Evolutionary conservation across 2,888 invertebrate genomes (phyloP).

Genomic region (Calameuta pallipes): DNA sequence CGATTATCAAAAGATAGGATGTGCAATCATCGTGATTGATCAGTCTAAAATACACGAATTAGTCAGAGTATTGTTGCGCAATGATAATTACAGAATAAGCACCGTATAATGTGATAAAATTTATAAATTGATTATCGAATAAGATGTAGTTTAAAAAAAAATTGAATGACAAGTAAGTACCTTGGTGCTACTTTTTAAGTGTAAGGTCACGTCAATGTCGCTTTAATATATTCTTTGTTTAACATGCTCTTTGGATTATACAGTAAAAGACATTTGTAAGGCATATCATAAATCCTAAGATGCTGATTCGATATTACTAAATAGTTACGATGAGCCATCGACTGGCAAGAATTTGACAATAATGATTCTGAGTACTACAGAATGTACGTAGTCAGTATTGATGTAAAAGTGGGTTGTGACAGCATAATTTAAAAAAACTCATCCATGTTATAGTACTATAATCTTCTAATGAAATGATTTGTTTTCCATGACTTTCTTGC

Average conservation of each 20-base stretch:
- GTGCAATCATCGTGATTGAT: neutral
- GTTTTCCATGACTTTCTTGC: neutral
- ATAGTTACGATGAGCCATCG: neutral
- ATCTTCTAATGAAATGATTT: neutral
- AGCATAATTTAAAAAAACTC: neutral
- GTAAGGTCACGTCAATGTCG: neutral
- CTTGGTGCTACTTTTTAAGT: neutral
- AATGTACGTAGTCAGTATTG: neutral
- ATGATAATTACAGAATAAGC: neutral
- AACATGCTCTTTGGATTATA: neutral
- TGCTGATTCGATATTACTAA: neutral
- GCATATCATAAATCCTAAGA: neutral
- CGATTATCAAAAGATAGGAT: no score
- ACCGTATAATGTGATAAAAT: neutral
- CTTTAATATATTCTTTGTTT: neutral
- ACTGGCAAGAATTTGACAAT: neutral
- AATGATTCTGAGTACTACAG: neutral
- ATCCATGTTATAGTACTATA: neutral
- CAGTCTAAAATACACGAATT: neutral
- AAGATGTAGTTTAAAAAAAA: neutral
- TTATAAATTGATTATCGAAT: neutral
- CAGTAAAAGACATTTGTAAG: neutral
- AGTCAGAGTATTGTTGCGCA: neutral
- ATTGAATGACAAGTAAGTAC: constrained; percentile 1
- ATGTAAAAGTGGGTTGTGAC: neutral